A percentile compares a stretch with the other conserved stretches of the same genome.
phyloP scores from a whole-genome alignment of 2,113 vertebrate genomes.

The Percina caprodes region DNA sequence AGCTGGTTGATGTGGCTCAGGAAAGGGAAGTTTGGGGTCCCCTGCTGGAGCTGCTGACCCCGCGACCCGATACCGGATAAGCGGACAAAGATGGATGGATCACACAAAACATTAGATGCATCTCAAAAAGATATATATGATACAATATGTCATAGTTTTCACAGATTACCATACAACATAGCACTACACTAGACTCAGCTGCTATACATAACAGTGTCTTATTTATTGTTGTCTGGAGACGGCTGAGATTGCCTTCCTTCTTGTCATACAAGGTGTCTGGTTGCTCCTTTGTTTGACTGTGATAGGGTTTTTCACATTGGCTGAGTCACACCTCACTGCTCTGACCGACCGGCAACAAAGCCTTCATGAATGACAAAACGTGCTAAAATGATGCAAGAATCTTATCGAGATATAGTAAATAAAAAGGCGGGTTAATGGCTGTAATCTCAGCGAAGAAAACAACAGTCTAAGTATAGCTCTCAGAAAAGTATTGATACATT shows the following conservation, averaged over 20 bases:
- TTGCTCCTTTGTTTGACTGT: conserved; percentile 49
- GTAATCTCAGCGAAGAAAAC: not conserved
- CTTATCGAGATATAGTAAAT: not conserved
- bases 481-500: not conserved
- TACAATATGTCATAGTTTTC: too few species aligned
- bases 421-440: not conserved
- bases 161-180: not conserved
- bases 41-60: too few species aligned
- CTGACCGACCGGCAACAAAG: conserved; percentile 9
- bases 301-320: conserved; percentile 47
- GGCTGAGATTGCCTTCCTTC: not conserved
- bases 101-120: not conserved
- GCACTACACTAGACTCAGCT: not conserved
- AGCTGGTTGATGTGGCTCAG: too few species aligned
- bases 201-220: not conserved
- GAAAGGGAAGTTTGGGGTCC: too few species aligned
- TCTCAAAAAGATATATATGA: not conserved
- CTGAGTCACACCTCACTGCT: conserved; percentile 63
- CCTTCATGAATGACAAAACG: conserved; percentile 9
- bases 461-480: not conserved
- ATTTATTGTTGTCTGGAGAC: not conserved
- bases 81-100: too few species aligned
- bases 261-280: conserved; percentile 32
- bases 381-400: conserved; percentile 20
- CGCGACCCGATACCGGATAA: too few species aligned